Base-by-base conservation (phyloP, 2,888 invertebrate genomes). In the Drosophila stalkeri region DNA sequence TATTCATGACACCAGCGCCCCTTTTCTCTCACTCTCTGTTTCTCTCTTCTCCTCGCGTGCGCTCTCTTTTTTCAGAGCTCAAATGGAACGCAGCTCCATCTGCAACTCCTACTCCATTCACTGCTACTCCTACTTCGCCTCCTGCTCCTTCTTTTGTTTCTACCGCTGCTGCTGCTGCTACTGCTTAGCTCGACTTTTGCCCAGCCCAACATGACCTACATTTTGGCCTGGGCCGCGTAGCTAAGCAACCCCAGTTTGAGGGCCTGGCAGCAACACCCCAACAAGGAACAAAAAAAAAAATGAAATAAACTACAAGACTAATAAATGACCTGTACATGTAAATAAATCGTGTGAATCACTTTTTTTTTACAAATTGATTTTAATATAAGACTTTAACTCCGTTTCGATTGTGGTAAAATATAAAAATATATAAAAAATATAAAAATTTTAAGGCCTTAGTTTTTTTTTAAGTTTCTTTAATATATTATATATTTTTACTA, bases 131-230 rank as follows among this genome's bases (percentile, higher is more conserved):
- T 18, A 18, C 33, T 51, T 20, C 44, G 16, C 20, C 18, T 55
- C 7, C 55, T 27, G 27, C 18, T 47, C 9, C 2, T n/a, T n/a
- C 9, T 47, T 9, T 12, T 27, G 47, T 9, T 57, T 2, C 18
- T 43, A 4, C 18, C 35, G n/a, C 39, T 23, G 31, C 47, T 35
- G 14, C 64, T 27, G 41, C 61, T 23, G 33, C 23, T 49, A 14
- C 65, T 60, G 61, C 44, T 18, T 18, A 27, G 70, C 78, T 69
- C 56, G 60, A 23, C 66, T 57, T 62, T 33, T 62, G 55, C 68
- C 67, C 69, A 75, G 77, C 69, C 79, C 84, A 81, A 75, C 86
- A 81, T 85, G 85, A 85, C 85, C 85, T 85, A 85, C 85, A 85
- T 85, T 85, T 64, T 52, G 66, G 63, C 65, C 65, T 72, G 70